Evolutionary conservation across 2,113 vertebrate species (phyloP), one percentile per base, ranked within the genome.

Genomic region (Paracyprichromis sp.): DNA sequence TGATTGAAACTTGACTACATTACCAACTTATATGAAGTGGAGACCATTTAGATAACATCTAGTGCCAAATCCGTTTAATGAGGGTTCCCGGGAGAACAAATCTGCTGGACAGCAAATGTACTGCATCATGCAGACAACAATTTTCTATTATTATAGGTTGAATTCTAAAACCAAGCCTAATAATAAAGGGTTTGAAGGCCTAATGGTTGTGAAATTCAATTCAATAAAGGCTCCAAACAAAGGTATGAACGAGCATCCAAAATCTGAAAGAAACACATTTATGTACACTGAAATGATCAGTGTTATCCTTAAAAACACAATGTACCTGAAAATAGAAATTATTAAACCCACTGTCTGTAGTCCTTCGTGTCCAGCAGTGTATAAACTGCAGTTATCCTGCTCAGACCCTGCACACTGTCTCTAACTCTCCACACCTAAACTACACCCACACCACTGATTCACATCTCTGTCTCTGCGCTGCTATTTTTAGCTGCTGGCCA

Each of bases 401-500:
- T 82, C 53, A 57, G 29, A 56, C 29, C 34, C 36, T 40, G 26
- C 84, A 71, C 24, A 6, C 81, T 83, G 71, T 34, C 84, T 88
- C 63, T n/a, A 79, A 53, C 59, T 69, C 66, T 86, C 52, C 57
- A 76, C 24, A 16, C 82, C 43, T 52, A 43, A 86, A 85, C 43
- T 53, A 9, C 40, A 78, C 82, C 21, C 36, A 24, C 21, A 79
- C 36, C 80, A 56, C 78, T 19, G 56, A 90, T 85, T 34, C 89
- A 84, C 84, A 86, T 89, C 87, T 92, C 16, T 40, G 24, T 93
- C 85, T 88, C 88, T 31, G 47, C 7, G 86, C 73, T 76, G 83
- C 88, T 95, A 94, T 94, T 92, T 93, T 92, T 91, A 95, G 92
- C 85, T 40, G 17, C 81, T 66, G 84, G 73, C 76, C 90, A 91